Evolutionary conservation across 2,888 invertebrate genomes (phyloP).

Genomic region (Melitaea athalia): DNA sequence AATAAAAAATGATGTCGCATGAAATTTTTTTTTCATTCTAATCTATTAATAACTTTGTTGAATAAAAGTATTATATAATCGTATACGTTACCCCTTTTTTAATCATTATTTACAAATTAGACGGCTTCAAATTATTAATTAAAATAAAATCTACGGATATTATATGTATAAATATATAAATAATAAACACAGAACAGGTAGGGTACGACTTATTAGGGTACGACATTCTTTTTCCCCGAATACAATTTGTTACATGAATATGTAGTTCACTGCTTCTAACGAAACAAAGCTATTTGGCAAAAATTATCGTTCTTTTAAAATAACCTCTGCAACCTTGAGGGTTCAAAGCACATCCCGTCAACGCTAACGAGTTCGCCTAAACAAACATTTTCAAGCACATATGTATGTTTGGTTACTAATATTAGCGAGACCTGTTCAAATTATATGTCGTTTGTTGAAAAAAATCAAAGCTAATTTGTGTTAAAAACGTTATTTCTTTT

Average conservation of each 20-base stretch:
- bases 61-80: too few species aligned
- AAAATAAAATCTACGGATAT: too few species aligned
- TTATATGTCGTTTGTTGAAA: conserved; percentile 39
- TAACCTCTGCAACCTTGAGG: conserved; percentile 73
- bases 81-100: too few species aligned
- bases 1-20: too few species aligned
- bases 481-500: conserved; percentile 2
- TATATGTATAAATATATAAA: too few species aligned
- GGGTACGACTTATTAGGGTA: not conserved
- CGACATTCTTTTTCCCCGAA: not conserved
- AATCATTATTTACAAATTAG: too few species aligned
- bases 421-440: conserved; percentile 53
- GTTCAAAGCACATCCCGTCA: conserved; percentile 78
- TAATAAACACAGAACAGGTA: not conserved
- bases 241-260: not conserved
- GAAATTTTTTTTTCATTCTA: too few species aligned
- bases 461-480: conserved; percentile 25
- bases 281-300: conserved; percentile 25
- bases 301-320: conserved; percentile 49
- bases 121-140: too few species aligned
- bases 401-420: conserved; percentile 60
- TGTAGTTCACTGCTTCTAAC: conserved; percentile 27
- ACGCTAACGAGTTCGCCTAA: conserved; percentile 77
- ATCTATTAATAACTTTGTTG: too few species aligned
- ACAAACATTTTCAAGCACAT: conserved; percentile 73